Percentiles rank a stretch among this genome's conserved stretches.
Evolutionary conservation across 2,113 vertebrate genomes (phyloP).

Genomic region (Formicarius rufipectus): DNA sequence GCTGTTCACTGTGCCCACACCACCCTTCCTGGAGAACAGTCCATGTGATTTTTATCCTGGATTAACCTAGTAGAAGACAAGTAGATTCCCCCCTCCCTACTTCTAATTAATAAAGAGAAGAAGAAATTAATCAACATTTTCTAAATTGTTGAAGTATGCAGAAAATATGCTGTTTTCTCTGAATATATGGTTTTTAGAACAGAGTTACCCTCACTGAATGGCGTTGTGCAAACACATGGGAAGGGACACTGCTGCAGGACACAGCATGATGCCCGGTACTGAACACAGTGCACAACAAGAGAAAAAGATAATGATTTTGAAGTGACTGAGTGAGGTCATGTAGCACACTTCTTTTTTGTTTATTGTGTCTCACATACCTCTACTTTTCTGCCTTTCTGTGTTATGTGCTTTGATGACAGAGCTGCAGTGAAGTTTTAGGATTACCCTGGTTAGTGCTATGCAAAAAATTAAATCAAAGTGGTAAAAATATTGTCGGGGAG

Average conservation of each 20-base stretch:
- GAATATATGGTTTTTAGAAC: background rate
- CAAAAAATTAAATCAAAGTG: background rate
- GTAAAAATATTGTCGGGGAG: background rate
- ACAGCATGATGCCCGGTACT: background rate
- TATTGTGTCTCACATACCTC: background rate
- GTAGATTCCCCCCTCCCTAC: background rate
- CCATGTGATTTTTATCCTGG: no score
- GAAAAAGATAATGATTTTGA: background rate
- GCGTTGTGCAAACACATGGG: fast-evolving
- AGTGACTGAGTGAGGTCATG: background rate
- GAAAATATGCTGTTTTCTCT: background rate
- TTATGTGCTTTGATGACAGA: background rate
- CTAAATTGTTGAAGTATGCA: background rate
- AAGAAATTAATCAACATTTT: background rate
- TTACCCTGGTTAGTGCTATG: background rate
- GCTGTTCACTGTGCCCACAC: fast-evolving
- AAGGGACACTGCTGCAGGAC: background rate
- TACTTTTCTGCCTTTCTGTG: background rate
- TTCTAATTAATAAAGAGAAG: background rate
- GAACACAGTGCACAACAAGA: background rate
- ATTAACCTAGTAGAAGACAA: background rate
- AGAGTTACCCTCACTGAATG: background rate
- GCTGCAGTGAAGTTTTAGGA: background rate
- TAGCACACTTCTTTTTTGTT: background rate
- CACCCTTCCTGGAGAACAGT: background rate